Evolutionary conservation across 2,113 vertebrate genomes (phyloP).

Genomic region (Pygoscelis adeliae): DNA sequence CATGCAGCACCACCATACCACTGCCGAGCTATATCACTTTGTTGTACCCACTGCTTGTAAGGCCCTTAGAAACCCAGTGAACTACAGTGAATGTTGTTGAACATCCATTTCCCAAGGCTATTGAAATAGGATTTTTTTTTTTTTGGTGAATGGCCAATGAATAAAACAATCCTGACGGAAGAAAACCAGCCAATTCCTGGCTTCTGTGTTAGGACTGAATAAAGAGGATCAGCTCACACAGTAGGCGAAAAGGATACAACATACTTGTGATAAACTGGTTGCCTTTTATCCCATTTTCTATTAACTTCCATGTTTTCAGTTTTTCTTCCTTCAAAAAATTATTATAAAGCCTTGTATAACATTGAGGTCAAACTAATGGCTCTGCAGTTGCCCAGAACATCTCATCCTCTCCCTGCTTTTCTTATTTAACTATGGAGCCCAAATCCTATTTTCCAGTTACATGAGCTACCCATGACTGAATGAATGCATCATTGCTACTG

Average conservation of each 20-base stretch:
- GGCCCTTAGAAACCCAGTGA: slow-evolving; percentile 23
- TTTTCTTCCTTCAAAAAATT: not conserved
- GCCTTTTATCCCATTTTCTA: slow-evolving; percentile 27
- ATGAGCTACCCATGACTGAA: slow-evolving; percentile 28
- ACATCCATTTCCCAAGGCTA: slow-evolving; percentile 62
- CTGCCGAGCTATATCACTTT: not conserved
- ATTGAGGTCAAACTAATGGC: not conserved
- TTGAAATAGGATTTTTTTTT: slow-evolving; percentile 33
- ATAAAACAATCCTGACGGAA: slow-evolving; percentile 60
- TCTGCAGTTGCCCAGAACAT: not conserved
- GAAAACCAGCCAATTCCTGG: slow-evolving; percentile 64
- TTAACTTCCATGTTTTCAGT: not conserved
- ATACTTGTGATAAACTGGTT: slow-evolving; percentile 50
- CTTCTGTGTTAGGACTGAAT: slow-evolving; percentile 37
- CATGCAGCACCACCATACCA: not conserved
- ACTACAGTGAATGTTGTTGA: slow-evolving; percentile 48
- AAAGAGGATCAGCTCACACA: slow-evolving; percentile 54
- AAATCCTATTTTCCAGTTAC: slow-evolving; percentile 30
- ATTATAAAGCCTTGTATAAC: not conserved
- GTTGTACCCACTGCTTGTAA: not conserved
- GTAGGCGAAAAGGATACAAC: slow-evolving; percentile 47
- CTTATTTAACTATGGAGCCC: not conserved
- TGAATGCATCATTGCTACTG: slow-evolving; percentile 12
- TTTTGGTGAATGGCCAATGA: slow-evolving; percentile 32
- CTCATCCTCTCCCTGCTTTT: not conserved